Evolutionary conservation across 2,888 invertebrate species (phyloP).

Genomic region (Agapostemon virescens): DNA sequence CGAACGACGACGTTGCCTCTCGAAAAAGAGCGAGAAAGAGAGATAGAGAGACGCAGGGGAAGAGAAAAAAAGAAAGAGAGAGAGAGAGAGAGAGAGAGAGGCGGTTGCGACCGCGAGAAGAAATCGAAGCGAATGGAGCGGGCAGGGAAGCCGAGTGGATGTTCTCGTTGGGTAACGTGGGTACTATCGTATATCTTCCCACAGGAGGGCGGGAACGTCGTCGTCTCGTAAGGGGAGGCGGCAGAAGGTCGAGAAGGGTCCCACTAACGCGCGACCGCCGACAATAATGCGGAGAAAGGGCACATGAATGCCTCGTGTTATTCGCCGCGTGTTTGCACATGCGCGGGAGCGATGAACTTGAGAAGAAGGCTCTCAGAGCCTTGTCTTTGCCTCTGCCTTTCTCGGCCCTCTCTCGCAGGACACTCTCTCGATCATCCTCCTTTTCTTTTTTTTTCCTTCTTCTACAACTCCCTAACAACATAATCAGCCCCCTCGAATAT

Average conservation of each 20-base stretch:
- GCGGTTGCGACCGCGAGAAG: constrained; percentile 17
- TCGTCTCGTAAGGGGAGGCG: constrained; percentile 46
- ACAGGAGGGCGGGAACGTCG: constrained; percentile 53
- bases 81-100: neutral
- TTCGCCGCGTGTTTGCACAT: constrained; percentile 74
- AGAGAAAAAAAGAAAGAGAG: too few relatives aligned
- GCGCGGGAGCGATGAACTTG: constrained; percentile 78
- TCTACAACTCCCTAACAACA: constrained; percentile 52
- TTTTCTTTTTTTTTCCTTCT: constrained; percentile 26
- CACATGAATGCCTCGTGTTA: constrained; percentile 66
- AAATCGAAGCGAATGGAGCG: constrained; percentile 31
- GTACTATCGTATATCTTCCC: constrained; percentile 57
- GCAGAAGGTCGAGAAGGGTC: constrained; percentile 58
- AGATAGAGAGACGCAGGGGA: neutral
- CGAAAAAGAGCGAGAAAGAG: neutral
- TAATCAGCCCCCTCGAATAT: constrained; percentile 4
- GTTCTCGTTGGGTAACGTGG: constrained; percentile 53
- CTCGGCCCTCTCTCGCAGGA: constrained; percentile 27
- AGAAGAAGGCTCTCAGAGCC: constrained; percentile 55
- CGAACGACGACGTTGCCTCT: neutral
- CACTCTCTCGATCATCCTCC: constrained; percentile 22
- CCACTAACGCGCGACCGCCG: constrained; percentile 69
- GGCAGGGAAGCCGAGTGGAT: constrained; percentile 48
- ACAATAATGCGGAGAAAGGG: constrained; percentile 67
- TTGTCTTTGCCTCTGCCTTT: constrained; percentile 44